These are phyloP conservation scores for Bostrychus sinensis DNA, from an alignment of 2,113 vertebrate genomes.

Conservation along the genomic window DNA sequence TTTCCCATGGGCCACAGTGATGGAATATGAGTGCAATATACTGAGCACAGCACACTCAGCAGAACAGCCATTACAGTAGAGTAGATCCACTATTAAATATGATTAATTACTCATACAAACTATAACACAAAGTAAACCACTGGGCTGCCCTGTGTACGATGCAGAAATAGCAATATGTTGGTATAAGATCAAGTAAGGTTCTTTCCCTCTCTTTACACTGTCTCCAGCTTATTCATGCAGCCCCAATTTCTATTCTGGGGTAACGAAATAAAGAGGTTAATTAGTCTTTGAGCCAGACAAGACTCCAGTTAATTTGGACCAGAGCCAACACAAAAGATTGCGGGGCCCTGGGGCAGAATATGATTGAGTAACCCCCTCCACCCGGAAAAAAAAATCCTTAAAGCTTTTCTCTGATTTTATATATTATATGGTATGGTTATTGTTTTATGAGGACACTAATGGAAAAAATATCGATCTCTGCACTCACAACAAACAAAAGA, in stretches of 20 bases:
- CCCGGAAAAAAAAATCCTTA: background rate
- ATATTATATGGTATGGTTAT: no score
- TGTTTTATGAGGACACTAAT: background rate
- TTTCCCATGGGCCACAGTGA: slow-evolving; percentile 46
- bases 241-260: background rate
- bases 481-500: no score
- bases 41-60: slow-evolving; percentile 23
- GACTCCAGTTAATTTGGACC: slow-evolving; percentile 8
- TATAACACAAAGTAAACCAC: background rate
- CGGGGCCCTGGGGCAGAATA: slow-evolving; percentile 2
- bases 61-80: slow-evolving; percentile 7
- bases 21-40: slow-evolving; percentile 53
- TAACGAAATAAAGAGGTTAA: slow-evolving; percentile 7
- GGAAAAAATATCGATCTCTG: slow-evolving; percentile 9
- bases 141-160: background rate
- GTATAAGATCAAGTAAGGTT: background rate
- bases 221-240: background rate
- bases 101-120: slow-evolving; percentile 2
- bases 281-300: slow-evolving; percentile 4
- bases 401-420: background rate
- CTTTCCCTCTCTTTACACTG: background rate
- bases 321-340: slow-evolving; percentile 6
- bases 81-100: slow-evolving; percentile 8
- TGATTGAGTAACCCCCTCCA: background rate
- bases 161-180: background rate